These are phyloP conservation scores for Gisinianus flammeolus DNA, from an alignment of 2,888 invertebrate genomes.

Conservation along the genomic window DNA sequence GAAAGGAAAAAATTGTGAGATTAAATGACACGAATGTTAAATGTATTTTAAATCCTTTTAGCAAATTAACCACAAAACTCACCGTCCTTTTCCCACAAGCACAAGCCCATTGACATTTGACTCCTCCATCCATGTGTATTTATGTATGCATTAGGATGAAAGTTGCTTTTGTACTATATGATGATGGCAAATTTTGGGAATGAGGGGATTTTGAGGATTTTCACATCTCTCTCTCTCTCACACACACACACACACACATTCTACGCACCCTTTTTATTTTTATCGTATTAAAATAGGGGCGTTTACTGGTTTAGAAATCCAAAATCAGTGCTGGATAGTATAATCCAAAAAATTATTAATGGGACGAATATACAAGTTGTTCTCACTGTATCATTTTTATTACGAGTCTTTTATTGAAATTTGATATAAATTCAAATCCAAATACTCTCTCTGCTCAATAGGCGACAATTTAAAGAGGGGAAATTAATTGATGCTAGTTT, in stretches of 20 bases:
- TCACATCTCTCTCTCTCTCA: neutral
- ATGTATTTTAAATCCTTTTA: slow-evolving; percentile 42
- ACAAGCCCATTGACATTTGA: neutral
- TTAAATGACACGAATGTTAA: slow-evolving; percentile 29
- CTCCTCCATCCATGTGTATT: neutral
- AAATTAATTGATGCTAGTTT: too few relatives aligned
- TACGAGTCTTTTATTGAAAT: too few relatives aligned
- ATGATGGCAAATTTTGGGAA: too few relatives aligned
- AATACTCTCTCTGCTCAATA: too few relatives aligned
- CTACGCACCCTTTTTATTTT: neutral
- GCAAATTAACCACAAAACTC: slow-evolving; percentile 46
- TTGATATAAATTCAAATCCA: too few relatives aligned
- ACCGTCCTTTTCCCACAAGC: neutral
- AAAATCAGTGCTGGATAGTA: too few relatives aligned
- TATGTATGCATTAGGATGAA: neutral
- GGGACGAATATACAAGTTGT: too few relatives aligned
- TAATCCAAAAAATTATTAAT: too few relatives aligned
- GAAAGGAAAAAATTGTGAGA: slow-evolving; percentile 19
- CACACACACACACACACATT: neutral
- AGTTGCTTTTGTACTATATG: neutral
- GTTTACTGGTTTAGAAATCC: too few relatives aligned
- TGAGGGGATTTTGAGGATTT: too few relatives aligned
- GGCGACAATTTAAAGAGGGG: too few relatives aligned
- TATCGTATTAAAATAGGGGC: neutral
- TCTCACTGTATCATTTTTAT: too few relatives aligned